Percentiles rank a stretch among this genome's conserved stretches.
Conservation (phyloP, 2,113 vertebrate genomes). For the Phrynosoma blainvillii region DNA sequence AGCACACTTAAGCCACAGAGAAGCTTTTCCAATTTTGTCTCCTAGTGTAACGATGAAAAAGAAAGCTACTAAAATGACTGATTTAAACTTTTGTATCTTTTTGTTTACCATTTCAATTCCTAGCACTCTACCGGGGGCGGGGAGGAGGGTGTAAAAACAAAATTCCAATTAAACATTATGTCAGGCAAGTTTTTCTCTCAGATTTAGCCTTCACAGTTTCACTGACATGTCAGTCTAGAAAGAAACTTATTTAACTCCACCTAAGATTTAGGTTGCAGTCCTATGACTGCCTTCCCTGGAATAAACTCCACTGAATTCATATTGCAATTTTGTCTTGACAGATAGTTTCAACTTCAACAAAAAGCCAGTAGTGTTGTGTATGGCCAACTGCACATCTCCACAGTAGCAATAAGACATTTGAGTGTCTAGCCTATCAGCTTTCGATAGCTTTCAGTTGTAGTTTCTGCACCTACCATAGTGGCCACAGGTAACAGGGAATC, state of each 20-base stretch:
- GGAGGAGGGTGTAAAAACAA: no score
- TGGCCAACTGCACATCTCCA: neutral
- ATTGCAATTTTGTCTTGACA: no score
- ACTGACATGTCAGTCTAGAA: neutral
- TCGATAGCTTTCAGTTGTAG: neutral
- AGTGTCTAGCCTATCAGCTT: neutral
- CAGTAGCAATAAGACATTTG: neutral
- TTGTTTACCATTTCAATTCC: neutral
- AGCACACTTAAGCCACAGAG: neutral
- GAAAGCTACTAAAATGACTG: neutral
- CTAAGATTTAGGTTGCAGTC: neutral
- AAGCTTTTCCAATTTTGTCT: neutral
- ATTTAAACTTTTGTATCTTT: neutral
- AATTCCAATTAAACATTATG: neutral
- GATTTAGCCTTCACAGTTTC: neutral
- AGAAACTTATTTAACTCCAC: conserved; percentile 32
- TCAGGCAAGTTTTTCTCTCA: neutral
- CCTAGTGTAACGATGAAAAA: neutral
- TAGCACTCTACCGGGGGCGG: neutral
- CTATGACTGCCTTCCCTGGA: no score
- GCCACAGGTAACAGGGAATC: neutral
- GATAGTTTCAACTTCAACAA: no score
- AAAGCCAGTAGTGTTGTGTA: no score
- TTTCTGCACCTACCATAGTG: neutral
- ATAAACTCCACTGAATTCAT: no score